Evolutionary conservation across 2,888 invertebrate genomes (phyloP), one percentile per base, ranked within the genome.

Genomic region (Meandrusa payeni): DNA sequence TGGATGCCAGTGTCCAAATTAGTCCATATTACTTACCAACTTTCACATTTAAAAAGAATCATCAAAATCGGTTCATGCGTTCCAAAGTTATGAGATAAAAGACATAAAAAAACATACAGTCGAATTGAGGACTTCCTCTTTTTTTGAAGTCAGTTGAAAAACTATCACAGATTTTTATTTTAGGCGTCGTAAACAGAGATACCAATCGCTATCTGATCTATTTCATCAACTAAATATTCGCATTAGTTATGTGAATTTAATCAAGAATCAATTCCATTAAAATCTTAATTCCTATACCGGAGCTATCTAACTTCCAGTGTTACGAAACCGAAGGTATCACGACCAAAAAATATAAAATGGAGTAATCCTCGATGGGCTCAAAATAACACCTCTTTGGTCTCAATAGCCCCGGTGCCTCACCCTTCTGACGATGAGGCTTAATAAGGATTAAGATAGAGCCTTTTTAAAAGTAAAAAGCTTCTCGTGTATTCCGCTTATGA

Each of bases 381-480:
- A 75, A 79, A 77, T 82, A 82, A 85, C 86, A 85, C 83, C 76
- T 80, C 67, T 65, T 62, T 55, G 63, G 64, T 70, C 68, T 76
- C 75, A 75, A 77, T 57, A 54, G 52, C 60, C 54, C 27, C 40
- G 4, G 69, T 62, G 67, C 71, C 57, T 67, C 71, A 74, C 76
- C 77, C 77, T 75, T 76, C 61, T 62, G 68, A 61, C 66, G 74
- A 74, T 66, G 70, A 69, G 69, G 73, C 74, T 85, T 83, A 83
- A 77, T 77, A 78, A 76, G 81, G 85, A 83, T 86, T 86, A 83
- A 85, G 83, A 85, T 85, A 85, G 61, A 71, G 69, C 68, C 69
- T 74, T 78, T 76, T 80, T 79, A 64, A 68, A 74, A 65, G 73
- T 81, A 83, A 85, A 85, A 79, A 77, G 77, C 76, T 83, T 83